phyloP scores from a whole-genome alignment of 2,888 invertebrate species.

The Junonia oenone region DNA sequence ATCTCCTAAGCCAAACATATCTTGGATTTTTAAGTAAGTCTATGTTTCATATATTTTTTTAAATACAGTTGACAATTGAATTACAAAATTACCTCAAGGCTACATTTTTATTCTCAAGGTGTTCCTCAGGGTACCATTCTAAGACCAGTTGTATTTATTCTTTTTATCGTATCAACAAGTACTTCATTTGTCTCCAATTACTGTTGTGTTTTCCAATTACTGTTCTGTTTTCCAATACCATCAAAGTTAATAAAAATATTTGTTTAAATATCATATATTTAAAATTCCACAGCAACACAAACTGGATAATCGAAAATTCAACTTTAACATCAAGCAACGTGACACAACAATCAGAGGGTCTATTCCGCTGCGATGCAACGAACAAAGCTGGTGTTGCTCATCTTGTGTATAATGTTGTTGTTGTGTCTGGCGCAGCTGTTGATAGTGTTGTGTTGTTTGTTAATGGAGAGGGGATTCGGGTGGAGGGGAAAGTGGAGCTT shows the following conservation, averaged over 20 bases:
- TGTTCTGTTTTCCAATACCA: too few relatives aligned
- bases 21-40: conserved; percentile 62
- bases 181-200: too few relatives aligned
- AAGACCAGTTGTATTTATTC: not conserved
- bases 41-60: too few relatives aligned
- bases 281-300: conserved; percentile 44
- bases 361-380: conserved; percentile 79
- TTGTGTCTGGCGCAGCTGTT: conserved; percentile 51
- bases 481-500: conserved; percentile 39
- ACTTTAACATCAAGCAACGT: conserved; percentile 43
- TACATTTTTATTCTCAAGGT: not conserved
- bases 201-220: too few relatives aligned
- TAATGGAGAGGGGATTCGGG: conserved; percentile 38
- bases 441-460: conserved; percentile 40
- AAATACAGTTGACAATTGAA: too few relatives aligned
- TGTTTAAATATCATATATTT: not conserved
- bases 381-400: conserved; percentile 79
- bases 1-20: conserved; percentile 59
- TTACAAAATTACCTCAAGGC: too few relatives aligned
- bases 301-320: conserved; percentile 46
- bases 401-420: conserved; percentile 69
- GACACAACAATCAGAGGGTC: conserved; percentile 56
- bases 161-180: too few relatives aligned
- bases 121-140: not conserved
- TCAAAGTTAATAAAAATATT: too few relatives aligned